Evolutionary conservation across 1,140 invertebrate genomes (phyloP).

Genomic region (Nasonia giraulti): DNA sequence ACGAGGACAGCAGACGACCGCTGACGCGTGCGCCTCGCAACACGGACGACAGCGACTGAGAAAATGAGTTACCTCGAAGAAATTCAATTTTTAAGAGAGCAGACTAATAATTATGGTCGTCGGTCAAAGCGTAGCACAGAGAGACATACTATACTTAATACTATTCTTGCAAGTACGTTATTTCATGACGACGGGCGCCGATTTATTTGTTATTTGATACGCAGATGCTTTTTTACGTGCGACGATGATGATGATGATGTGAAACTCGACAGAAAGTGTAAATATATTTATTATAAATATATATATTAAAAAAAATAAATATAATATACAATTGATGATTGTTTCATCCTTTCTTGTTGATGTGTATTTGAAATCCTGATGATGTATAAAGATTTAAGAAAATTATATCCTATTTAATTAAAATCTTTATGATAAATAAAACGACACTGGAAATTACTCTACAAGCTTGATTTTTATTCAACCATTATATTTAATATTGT

Average conservation of each 20-base stretch:
- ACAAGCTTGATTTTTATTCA: neutral
- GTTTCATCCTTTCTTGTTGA: neutral
- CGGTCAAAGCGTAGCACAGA: conserved; percentile 1
- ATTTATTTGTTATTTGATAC: conserved; percentile 51
- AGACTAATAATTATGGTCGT: too few relatives aligned
- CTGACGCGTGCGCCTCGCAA: conserved; percentile 78
- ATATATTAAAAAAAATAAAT: neutral
- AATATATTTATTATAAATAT: conserved; percentile 42
- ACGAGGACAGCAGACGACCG: conserved; percentile 88
- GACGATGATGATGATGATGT: conserved; percentile 6
- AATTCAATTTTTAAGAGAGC: neutral
- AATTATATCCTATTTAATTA: neutral
- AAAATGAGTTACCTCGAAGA: neutral
- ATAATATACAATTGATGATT: neutral
- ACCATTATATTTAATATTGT: too few relatives aligned
- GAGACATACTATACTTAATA: neutral
- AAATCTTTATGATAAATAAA: neutral
- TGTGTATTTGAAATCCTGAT: neutral
- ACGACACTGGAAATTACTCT: neutral
- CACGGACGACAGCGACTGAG: conserved; percentile 82
- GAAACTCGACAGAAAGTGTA: conserved; percentile 21
- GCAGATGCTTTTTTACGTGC: conserved; percentile 47
- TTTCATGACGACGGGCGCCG: neutral
- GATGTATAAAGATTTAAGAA: neutral
- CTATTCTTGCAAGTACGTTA: neutral